phyloP scores from a whole-genome alignment of 2,888 invertebrate genomes.

The Lamproptera curius region DNA sequence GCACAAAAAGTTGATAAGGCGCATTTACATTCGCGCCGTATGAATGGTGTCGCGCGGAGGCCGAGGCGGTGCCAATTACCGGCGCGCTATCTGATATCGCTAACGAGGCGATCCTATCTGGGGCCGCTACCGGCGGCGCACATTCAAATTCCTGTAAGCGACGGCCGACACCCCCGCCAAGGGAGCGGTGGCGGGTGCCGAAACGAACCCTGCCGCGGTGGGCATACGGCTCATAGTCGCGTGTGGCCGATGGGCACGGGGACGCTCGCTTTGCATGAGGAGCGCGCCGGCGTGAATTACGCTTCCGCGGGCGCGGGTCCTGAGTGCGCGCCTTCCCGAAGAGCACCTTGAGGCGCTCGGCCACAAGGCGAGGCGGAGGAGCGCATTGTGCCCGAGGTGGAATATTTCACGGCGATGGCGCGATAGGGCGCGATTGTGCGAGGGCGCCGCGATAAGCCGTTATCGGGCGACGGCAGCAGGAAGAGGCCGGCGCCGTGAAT shows the following conservation, averaged over 20 bases:
- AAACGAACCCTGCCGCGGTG: constrained; percentile 3
- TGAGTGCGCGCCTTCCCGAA: constrained; percentile 10
- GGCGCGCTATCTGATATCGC: constrained; percentile 69
- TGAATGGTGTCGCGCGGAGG: constrained; percentile 40
- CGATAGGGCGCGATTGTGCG: constrained; percentile 59
- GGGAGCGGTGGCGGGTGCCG: constrained; percentile 20
- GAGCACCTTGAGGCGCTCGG: constrained; percentile 22
- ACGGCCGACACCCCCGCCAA: constrained; percentile 50
- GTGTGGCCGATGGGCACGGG: constrained; percentile 24
- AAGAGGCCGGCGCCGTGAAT: constrained; percentile 45
- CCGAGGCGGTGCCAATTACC: constrained; percentile 68
- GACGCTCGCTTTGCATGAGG: constrained; percentile 72
- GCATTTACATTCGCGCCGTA: constrained; percentile 33
- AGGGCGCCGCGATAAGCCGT: constrained; percentile 47
- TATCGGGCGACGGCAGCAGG: constrained; percentile 53
- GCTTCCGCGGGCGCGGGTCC: constrained; percentile 48
- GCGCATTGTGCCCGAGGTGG: constrained; percentile 49
- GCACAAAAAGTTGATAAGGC: constrained; percentile 42
- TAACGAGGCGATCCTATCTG: constrained; percentile 75
- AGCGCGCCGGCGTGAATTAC: constrained; percentile 65
- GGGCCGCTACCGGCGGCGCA: constrained; percentile 32
- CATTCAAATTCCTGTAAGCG: constrained; percentile 67
- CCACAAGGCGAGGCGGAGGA: constrained; percentile 8
- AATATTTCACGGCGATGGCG: constrained; percentile 72
- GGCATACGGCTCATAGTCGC: constrained; percentile 15